These are phyloP conservation scores for Oplegnathus fasciatus DNA, from an alignment of 2,113 vertebrate species.

Conservation along the genomic window DNA sequence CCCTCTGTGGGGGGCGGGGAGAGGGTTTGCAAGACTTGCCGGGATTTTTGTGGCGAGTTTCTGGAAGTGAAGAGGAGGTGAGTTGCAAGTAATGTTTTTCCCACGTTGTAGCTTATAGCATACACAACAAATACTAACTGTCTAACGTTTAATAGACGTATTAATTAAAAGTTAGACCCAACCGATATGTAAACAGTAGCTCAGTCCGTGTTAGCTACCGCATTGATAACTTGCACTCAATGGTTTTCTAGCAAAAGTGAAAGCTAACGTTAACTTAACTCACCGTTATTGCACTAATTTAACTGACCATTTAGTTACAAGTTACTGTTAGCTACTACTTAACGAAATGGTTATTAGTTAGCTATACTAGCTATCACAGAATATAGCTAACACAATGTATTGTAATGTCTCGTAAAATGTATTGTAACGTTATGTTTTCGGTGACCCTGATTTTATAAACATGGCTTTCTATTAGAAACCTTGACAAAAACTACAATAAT, in stretches of 20 bases:
- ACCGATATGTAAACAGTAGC: not conserved
- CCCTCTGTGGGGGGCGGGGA: not conserved
- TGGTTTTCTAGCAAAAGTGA: not conserved
- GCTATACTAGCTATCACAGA: not conserved
- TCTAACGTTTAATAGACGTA: not conserved
- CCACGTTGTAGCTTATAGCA: not conserved
- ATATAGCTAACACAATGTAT: accelerated
- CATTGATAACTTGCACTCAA: not conserved
- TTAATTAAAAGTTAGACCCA: not conserved
- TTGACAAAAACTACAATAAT: not conserved
- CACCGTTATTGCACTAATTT: not conserved
- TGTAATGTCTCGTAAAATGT: not conserved
- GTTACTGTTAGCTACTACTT: conserved; percentile 21
- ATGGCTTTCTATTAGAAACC: not conserved
- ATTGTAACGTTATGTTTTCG: too few relatives aligned
- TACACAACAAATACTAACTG: not conserved
- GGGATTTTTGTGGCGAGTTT: conserved; percentile 53
- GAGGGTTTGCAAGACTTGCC: conserved; percentile 63
- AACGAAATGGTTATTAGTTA: not conserved
- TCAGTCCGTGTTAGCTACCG: not conserved
- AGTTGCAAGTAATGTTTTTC: not conserved
- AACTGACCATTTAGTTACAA: not conserved
- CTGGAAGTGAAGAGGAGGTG: conserved; percentile 24
- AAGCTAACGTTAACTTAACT: conserved; percentile 29
- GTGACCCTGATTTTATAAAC: not conserved